A percentile compares a stretch with the other conserved stretches of the same genome.
Evolutionary conservation across 1,140 invertebrate species (phyloP).

Genomic region (Papilio xuthus): DNA sequence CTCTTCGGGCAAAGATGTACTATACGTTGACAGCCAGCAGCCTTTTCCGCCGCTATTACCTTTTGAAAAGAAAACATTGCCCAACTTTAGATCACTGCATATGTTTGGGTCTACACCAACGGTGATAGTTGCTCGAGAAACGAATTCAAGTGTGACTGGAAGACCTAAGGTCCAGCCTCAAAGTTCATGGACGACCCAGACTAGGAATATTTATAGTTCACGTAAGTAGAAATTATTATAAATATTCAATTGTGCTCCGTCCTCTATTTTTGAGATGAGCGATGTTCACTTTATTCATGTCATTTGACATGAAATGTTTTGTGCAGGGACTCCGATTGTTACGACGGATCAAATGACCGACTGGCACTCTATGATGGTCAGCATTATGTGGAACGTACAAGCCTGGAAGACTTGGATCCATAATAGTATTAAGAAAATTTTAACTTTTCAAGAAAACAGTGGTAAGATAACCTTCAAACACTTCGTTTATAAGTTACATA

Average conservation of each 20-base stretch:
- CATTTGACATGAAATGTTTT: neutral
- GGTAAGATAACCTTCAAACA: neutral
- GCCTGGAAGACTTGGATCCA: slow-evolving; percentile 73
- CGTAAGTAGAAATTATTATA: slow-evolving; percentile 48
- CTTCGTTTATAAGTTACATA: neutral
- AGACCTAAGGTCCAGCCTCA: slow-evolving; percentile 7
- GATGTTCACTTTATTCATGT: neutral
- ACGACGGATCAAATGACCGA: slow-evolving; percentile 71
- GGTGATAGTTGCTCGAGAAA: neutral
- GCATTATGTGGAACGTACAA: slow-evolving; percentile 72
- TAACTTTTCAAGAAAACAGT: slow-evolving; percentile 44
- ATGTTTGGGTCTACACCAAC: slow-evolving; percentile 1
- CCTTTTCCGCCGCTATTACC: neutral
- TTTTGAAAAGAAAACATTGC: neutral
- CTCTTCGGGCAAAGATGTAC: neutral
- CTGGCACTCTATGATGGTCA: slow-evolving; percentile 74
- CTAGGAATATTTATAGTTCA: slow-evolving; percentile 50
- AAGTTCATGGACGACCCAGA: slow-evolving; percentile 31
- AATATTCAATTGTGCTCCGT: neutral
- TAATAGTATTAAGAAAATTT: slow-evolving; percentile 61
- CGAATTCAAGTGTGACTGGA: neutral
- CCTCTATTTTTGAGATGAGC: neutral
- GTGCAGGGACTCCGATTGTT: slow-evolving; percentile 60
- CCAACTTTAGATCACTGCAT: neutral
- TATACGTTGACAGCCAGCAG: neutral